Percentiles rank a stretch among this genome's conserved stretches.
phyloP scores from a whole-genome alignment of 2,888 invertebrate genomes.

The Mesorhabditis spiculigera region DNA sequence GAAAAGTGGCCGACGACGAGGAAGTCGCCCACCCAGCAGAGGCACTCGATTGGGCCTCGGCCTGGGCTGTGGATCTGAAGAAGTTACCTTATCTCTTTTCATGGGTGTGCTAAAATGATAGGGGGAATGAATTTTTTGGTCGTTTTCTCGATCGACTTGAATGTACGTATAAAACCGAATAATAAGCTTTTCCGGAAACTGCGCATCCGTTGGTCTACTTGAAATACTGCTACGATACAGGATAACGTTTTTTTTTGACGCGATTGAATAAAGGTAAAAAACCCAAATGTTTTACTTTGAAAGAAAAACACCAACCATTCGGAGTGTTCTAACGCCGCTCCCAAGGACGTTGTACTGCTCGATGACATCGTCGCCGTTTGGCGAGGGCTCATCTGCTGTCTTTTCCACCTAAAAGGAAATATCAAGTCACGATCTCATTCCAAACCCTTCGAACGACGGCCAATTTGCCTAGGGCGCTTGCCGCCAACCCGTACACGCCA shows the following conservation, averaged over 20 bases:
- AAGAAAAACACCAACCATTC: conserved; percentile 13
- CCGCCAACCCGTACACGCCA: not conserved
- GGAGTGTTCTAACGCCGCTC: conserved; percentile 24
- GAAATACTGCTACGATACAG: no score
- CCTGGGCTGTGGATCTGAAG: conserved; percentile 14
- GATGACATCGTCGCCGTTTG: conserved; percentile 22
- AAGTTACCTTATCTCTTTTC: not conserved
- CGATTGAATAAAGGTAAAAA: not conserved
- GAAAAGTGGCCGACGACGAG: conserved; percentile 17
- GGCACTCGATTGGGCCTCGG: conserved; percentile 18
- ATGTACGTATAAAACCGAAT: no score
- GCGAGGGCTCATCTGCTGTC: not conserved
- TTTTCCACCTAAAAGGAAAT: not conserved
- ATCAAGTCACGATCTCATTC: not conserved
- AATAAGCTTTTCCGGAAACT: no score
- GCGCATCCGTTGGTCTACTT: no score
- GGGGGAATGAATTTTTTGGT: no score
- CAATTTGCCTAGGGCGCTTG: not conserved
- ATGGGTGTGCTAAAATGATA: not conserved
- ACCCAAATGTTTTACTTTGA: not conserved
- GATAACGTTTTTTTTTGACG: no score
- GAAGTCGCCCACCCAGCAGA: conserved; percentile 14
- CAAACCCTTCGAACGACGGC: conserved; percentile 1
- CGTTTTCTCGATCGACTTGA: no score
- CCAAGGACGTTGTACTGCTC: conserved; percentile 33